Evolutionary conservation across 1,140 invertebrate genomes (phyloP), one percentile per base, ranked within the genome.

Genomic region (Drosophila trapezifrons): DNA sequence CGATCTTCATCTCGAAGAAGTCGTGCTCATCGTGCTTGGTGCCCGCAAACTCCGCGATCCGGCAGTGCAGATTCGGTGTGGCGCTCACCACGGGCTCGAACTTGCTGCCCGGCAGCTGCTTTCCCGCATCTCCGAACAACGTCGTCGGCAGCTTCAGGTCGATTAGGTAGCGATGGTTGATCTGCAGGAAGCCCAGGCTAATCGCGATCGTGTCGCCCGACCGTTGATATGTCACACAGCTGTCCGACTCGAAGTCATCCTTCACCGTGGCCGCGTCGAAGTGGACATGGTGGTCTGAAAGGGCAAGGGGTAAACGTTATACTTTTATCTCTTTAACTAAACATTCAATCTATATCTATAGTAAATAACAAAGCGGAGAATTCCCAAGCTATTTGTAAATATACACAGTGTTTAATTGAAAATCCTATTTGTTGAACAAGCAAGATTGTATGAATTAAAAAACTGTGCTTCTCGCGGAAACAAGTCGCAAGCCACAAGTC

Each of bases 1-100:
- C 93, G 38, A 94, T 72, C 66, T 93, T 93, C 79, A 93, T 90
- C 69, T 93, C 93, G 40, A 84, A 86, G 57, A 84, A 80, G 60
- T 90, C 86, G 17, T 89, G 81, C 55, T 84, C 74, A 20, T 91
- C 87, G n/a, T 90, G 79, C 49, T 84, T 85, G 56, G 80, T 76
- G 15, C 91, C 89, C 17, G 79, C 76, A 38, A 89, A 90, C 52
- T 91, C 80, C 0, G 83, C 76, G 13, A 93, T 84, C 45, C 84
- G 78, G 46, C 91, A 92, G 62, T 93, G 83, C 52, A 92, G 65
- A 76, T 91, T 92, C 20, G 90, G 91, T 43, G 91, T 84, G 60
- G 81, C 80, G 17, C 62, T 77, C 3, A 91, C 79, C 40, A 82
- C 84, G 0, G 91, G 90, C 46, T 83, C 71, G 17, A 92, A 90